Base-by-base conservation (phyloP, 30 jellyfish, hydroid and myxozoan species). In the Phacellophora camtschatica region DNA sequence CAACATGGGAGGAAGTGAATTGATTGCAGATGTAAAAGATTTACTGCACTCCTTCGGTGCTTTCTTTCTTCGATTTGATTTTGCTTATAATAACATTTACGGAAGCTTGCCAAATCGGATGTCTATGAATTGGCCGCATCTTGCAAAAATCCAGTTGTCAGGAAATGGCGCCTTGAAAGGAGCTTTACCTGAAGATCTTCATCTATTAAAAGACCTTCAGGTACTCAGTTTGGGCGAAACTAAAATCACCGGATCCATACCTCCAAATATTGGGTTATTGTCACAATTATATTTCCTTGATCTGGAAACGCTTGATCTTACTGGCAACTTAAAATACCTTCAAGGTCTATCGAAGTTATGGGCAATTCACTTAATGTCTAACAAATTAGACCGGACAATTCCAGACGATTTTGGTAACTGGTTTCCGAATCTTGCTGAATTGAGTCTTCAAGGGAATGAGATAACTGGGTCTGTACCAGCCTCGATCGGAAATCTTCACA, bases 171-270 rank as follows among this genome's bases (percentile, higher is more conserved):
- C 24, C 6, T 28, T 84, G 2, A 28, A 20, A 6, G 95, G 95
- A 25, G 22, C 15, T 5, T 23, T 84, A 3, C 87, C 95, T 39
- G 49, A 43, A 30, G 66, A 71, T 27, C 58, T 84, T 25, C 27
- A 39, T 24, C 12, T 12, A 6, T 59, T 84, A 18, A 12, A 12
- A 39, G 88, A 84, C 27, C 54, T 84, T 4, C 87, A 84, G 32
- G 95, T 71, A 20, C 83, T 84, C 32, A 72, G 86, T 58, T 18
- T 84, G 5, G 95, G 95, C 16, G 85, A 72, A 29, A 84, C 95
- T 4, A 77, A 66, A 11, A 72, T 84, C 1, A 10, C 77, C 4
- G 88, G 84, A 28, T 41, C 45, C 32, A 33, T 84, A 16, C 83
- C 86, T 10, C 18, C 65, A 5, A 31, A 66, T 4, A 64, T 84